A percentile compares a stretch with the other conserved stretches of the same genome.
Conservation (phyloP, 2,113 vertebrate species). For the Pungitius pungitius region DNA sequence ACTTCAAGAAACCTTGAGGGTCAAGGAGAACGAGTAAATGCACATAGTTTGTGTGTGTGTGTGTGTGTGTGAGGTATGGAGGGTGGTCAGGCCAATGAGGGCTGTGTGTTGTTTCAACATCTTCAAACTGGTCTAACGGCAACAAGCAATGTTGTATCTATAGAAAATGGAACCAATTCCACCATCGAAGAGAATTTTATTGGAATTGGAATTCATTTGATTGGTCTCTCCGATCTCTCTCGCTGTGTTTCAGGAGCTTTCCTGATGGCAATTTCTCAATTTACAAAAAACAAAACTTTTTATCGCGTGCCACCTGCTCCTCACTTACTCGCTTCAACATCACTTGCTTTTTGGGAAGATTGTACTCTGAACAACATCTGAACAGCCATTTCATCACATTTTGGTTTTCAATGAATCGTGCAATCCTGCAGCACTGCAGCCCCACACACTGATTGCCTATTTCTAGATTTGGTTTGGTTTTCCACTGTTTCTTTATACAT, state of each 20-base stretch:
- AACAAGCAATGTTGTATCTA: neutral
- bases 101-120: slow-evolving; percentile 65
- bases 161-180: neutral
- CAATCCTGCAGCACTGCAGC: neutral
- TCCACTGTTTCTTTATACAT: neutral
- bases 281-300: neutral
- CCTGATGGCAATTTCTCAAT: neutral
- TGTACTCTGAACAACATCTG: too few relatives aligned
- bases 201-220: neutral
- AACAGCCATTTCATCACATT: too few relatives aligned
- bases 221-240: neutral
- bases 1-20: neutral
- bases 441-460: neutral
- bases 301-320: neutral
- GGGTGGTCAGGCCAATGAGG: slow-evolving; percentile 49
- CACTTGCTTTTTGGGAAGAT: too few relatives aligned
- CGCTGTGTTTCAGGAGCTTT: neutral
- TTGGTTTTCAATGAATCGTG: neutral
- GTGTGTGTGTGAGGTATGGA: slow-evolving; percentile 10
- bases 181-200: neutral
- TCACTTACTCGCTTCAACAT: neutral
- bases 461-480: neutral
- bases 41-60: neutral
- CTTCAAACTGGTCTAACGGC: slow-evolving; percentile 30
- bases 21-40: slow-evolving; percentile 1